Evolutionary conservation across 92 coral and sea anemone species (phyloP).

Genomic region (Scolanthus callimorphus): DNA sequence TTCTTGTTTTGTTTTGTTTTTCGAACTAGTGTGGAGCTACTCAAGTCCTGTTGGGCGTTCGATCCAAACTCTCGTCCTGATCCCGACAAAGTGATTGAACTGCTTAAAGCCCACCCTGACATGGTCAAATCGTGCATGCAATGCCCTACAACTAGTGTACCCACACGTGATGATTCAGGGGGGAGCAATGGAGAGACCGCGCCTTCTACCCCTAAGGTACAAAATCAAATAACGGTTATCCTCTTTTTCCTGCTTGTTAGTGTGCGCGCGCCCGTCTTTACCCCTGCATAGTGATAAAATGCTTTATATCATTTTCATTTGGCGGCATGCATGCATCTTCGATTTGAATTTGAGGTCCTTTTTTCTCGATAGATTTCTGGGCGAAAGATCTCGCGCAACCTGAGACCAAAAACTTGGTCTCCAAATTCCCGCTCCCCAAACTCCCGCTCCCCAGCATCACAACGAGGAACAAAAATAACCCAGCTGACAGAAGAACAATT

Average conservation of each 20-base stretch:
- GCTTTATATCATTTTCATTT: too few relatives aligned
- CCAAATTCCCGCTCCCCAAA: constrained; percentile 4
- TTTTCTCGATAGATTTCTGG: neutral
- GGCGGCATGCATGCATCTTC: too few relatives aligned
- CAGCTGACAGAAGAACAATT: neutral
- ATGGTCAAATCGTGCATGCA: constrained; percentile 56
- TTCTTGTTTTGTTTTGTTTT: too few relatives aligned
- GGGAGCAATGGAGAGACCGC: constrained; percentile 6
- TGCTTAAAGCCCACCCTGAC: constrained; percentile 18
- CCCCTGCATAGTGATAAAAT: too few relatives aligned
- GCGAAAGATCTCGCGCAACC: constrained; percentile 21
- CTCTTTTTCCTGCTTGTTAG: neutral
- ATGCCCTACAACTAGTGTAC: constrained; percentile 58
- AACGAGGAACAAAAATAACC: neutral
- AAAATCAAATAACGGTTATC: too few relatives aligned
- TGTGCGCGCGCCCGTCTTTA: neutral
- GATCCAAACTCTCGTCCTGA: constrained; percentile 67
- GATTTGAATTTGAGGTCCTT: too few relatives aligned
- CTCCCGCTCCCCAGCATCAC: neutral
- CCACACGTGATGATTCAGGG: constrained; percentile 37
- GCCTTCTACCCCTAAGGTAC: constrained; percentile 14
- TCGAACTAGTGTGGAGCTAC: constrained; percentile 35
- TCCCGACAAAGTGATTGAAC: constrained; percentile 46
- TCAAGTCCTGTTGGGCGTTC: constrained; percentile 59
- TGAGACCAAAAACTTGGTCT: constrained; percentile 9